Evolutionary conservation across 2,888 invertebrate species (phyloP).

Genomic region (Hofmannophila pseudospretella): DNA sequence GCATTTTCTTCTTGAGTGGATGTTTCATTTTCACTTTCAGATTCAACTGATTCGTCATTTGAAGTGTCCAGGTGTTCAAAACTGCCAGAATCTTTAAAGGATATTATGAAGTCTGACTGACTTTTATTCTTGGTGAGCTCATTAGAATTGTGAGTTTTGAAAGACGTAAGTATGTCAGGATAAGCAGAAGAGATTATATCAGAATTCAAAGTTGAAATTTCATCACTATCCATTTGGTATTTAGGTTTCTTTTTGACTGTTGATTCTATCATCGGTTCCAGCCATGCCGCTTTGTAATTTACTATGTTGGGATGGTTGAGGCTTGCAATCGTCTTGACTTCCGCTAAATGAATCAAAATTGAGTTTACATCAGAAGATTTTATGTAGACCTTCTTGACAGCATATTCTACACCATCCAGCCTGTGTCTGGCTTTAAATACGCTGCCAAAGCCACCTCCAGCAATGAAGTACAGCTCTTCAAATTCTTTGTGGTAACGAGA

Average conservation of each 20-base stretch:
- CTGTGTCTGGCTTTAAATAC: conserved; percentile 86
- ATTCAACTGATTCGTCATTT: conserved; percentile 40
- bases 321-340: conserved; percentile 88
- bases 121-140: conserved; percentile 53
- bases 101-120: conserved; percentile 60
- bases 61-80: conserved; percentile 39
- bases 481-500: conserved; percentile 84
- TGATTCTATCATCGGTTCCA: conserved; percentile 81
- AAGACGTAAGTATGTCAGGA: conserved; percentile 62
- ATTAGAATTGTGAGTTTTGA: conserved; percentile 69
- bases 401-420: conserved; percentile 87
- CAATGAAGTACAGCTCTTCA: conserved; percentile 82
- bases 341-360: conserved; percentile 82
- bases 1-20: conserved; percentile 43
- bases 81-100: conserved; percentile 58
- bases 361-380: conserved; percentile 80
- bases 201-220: conserved; percentile 37
- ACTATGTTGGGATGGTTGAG: conserved; percentile 89
- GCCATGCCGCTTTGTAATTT: conserved; percentile 90
- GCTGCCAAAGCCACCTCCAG: conserved; percentile 86
- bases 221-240: conserved; percentile 53
- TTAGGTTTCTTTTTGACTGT: conserved; percentile 47
- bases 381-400: conserved; percentile 86
- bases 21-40: conserved; percentile 48
- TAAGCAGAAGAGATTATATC: conserved; percentile 48